These are phyloP conservation scores for Cerceris ruficornis DNA, from an alignment of 2,888 invertebrate genomes.

Conservation along the genomic window DNA sequence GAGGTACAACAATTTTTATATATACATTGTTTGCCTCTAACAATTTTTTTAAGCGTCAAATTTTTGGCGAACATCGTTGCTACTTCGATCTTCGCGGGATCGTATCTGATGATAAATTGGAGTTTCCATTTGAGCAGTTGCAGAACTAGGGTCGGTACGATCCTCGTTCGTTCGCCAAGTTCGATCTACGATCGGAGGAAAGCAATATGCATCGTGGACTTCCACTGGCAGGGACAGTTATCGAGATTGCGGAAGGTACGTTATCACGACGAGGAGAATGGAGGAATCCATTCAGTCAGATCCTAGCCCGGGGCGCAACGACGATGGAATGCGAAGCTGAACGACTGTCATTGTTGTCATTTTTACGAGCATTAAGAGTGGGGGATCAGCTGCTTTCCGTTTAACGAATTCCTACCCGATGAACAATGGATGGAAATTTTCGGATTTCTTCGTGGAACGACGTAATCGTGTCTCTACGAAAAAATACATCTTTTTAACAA, in stretches of 20 bases:
- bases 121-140: neutral
- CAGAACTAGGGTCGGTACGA: neutral
- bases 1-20: conserved; percentile 1
- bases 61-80: too few relatives aligned
- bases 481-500: too few relatives aligned
- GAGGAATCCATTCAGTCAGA: conserved; percentile 70
- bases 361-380: conserved; percentile 62
- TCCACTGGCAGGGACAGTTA: conserved; percentile 67
- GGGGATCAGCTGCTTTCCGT: conserved; percentile 34
- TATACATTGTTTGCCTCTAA: neutral
- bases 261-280: conserved; percentile 73
- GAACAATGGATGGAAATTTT: conserved; percentile 31
- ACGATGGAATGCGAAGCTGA: conserved; percentile 66
- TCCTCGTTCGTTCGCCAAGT: neutral
- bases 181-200: conserved; percentile 35
- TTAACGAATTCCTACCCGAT: conserved; percentile 29
- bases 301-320: conserved; percentile 68
- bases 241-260: conserved; percentile 71
- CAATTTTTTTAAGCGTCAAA: too few relatives aligned
- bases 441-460: neutral
- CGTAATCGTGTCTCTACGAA: too few relatives aligned
- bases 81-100: too few relatives aligned
- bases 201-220: conserved; percentile 30
- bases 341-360: conserved; percentile 75
- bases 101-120: too few relatives aligned